Conservation (phyloP, 2,888 invertebrate species). For the Calameuta filiformis region DNA sequence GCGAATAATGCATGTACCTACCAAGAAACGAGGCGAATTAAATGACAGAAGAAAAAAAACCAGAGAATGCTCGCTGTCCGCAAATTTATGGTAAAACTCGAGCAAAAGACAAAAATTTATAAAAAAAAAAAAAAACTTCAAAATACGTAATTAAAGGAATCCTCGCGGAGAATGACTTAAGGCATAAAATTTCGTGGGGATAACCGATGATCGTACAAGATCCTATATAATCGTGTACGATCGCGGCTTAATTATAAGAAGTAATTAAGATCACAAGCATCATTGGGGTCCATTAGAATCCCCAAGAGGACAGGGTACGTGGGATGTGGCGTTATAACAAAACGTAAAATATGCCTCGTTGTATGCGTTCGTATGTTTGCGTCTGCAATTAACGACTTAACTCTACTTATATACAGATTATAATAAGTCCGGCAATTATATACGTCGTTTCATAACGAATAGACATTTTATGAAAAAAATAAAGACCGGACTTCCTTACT, state of each 20-base stretch:
- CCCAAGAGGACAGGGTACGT: slow-evolving; percentile 40
- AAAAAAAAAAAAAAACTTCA: background rate
- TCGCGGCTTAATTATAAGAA: slow-evolving; percentile 33
- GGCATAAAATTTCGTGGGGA: slow-evolving; percentile 56
- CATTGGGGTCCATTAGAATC: slow-evolving; percentile 47
- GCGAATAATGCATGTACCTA: no score
- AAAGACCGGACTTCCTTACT: slow-evolving; percentile 22
- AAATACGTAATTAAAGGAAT: background rate
- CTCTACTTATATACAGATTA: background rate
- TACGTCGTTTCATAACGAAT: background rate
- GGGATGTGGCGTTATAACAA: slow-evolving; percentile 20
- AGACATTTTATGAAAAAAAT: background rate
- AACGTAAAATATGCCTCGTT: slow-evolving; percentile 51
- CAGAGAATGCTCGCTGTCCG: background rate
- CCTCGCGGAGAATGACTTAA: slow-evolving; percentile 25
- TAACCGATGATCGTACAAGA: background rate
- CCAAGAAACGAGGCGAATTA: background rate
- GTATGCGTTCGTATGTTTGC: slow-evolving; percentile 34
- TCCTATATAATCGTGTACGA: background rate
- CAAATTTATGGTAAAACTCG: background rate
- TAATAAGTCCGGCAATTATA: background rate
- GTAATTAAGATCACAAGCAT: slow-evolving; percentile 65
- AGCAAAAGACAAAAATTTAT: slow-evolving; percentile 10
- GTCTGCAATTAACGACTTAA: slow-evolving; percentile 14
- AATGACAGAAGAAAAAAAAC: background rate